These are phyloP conservation scores for Hozukius guyotensis DNA, from an alignment of 2,797 vertebrate species.

Conservation along the genomic window DNA sequence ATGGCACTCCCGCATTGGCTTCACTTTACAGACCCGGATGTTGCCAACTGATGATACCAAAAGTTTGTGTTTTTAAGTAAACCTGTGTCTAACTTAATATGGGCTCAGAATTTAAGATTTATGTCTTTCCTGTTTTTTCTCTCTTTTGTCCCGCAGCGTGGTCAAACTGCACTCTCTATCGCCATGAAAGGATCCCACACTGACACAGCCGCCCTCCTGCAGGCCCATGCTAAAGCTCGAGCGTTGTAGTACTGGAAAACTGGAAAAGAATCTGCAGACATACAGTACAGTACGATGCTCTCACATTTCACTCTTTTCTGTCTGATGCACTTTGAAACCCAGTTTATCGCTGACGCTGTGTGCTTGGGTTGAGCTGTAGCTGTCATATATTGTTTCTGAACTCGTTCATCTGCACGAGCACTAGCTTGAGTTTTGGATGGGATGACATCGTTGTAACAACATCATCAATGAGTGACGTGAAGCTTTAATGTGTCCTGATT, in stretches of 20 bases:
- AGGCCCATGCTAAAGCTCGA: constrained; percentile 76
- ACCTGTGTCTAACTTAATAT: background rate
- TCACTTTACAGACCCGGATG: too few relatives aligned
- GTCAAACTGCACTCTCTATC: constrained; percentile 80
- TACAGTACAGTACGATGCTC: background rate
- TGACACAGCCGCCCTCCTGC: constrained; percentile 81
- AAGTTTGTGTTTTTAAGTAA: background rate
- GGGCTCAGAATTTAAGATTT: background rate
- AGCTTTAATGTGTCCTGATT: background rate
- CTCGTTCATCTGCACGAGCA: constrained; percentile 9
- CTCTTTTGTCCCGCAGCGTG: constrained; percentile 63
- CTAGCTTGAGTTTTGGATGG: background rate
- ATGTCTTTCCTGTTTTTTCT: background rate
- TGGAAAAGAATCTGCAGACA: background rate
- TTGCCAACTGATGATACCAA: accelerated
- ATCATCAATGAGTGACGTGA: background rate
- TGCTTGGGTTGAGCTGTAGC: background rate
- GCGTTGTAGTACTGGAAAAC: constrained; percentile 35
- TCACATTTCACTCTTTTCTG: background rate
- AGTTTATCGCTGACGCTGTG: background rate
- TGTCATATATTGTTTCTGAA: background rate
- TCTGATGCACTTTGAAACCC: background rate
- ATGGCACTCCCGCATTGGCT: accelerated
- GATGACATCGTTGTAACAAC: background rate
- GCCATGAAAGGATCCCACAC: constrained; percentile 78